These are phyloP conservation scores for Pteronura brasiliensis DNA, from an alignment of 2,113 vertebrate genomes.

Conservation along the genomic window DNA sequence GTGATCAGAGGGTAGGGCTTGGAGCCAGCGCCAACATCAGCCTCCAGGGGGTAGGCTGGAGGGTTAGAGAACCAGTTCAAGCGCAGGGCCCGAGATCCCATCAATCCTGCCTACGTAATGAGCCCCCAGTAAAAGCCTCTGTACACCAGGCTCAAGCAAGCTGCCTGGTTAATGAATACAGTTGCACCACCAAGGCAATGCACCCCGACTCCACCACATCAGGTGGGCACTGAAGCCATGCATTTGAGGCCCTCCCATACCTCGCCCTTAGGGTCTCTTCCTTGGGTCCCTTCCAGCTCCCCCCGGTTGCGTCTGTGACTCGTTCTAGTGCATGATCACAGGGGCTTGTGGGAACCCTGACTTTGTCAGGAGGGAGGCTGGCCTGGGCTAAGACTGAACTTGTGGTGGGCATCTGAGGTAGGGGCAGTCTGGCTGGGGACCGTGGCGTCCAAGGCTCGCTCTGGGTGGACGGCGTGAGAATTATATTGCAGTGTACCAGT, in stretches of 20 bases:
- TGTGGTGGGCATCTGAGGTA: not conserved
- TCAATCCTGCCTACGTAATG: fast-evolving
- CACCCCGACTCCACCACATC: not conserved
- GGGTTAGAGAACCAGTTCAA: not conserved
- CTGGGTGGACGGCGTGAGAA: fast-evolving
- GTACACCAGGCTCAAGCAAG: not conserved
- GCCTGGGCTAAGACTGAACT: not conserved
- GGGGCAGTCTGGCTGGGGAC: not conserved
- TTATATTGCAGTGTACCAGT: fast-evolving
- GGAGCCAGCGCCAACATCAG: not conserved
- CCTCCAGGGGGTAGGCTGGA: not conserved
- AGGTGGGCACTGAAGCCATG: no score
- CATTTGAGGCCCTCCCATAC: not conserved
- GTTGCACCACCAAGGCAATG: fast-evolving
- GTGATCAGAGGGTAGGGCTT: not conserved
- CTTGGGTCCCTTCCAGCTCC: not conserved
- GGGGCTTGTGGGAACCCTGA: not conserved
- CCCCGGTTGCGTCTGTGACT: fast-evolving
- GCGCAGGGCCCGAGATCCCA: not conserved
- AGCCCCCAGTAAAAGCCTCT: not conserved
- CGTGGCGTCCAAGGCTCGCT: fast-evolving
- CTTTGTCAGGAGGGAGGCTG: not conserved
- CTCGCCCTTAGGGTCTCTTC: not conserved
- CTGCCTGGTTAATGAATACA: not conserved
- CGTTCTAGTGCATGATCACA: not conserved